A percentile compares a stretch with the other conserved stretches of the same genome.
Evolutionary conservation across 2,888 invertebrate genomes (phyloP).

Genomic region (Nebria salina): DNA sequence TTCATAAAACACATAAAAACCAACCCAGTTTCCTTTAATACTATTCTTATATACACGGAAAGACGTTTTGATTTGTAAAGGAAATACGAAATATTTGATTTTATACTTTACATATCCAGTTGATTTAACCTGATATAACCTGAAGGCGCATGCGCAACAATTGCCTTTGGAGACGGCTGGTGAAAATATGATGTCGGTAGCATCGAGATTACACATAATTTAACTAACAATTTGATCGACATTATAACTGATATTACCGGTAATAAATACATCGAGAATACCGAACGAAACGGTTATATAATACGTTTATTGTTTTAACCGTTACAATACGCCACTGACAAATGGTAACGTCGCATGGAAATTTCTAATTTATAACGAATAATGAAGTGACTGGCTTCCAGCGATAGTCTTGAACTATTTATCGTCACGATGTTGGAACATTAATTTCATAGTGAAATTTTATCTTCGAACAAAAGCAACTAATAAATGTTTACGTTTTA

Average conservation of each 20-base stretch:
- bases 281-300: constrained; percentile 26
- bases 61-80: constrained; percentile 26
- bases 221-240: constrained; percentile 26
- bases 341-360: constrained; percentile 40
- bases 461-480: constrained; percentile 15
- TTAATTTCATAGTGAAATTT: constrained; percentile 32
- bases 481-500: background rate
- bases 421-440: constrained; percentile 36
- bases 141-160: background rate
- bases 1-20: constrained; percentile 36
- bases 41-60: constrained; percentile 25
- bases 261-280: constrained; percentile 41
- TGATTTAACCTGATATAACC: constrained; percentile 10
- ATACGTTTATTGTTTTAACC: constrained; percentile 43
- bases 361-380: constrained; percentile 45
- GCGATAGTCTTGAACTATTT: constrained; percentile 34
- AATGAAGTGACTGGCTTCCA: constrained; percentile 35
- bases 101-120: constrained; percentile 23
- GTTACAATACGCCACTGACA: constrained; percentile 41
- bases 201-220: constrained; percentile 10
- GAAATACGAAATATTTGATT: constrained; percentile 23
- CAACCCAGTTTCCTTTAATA: constrained; percentile 26
- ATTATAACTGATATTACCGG: constrained; percentile 38
- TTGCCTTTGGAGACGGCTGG: background rate
- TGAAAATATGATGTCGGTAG: constrained; percentile 8